Base-by-base conservation (phyloP, 2,113 vertebrate species). In the Hyaena hyaena region DNA sequence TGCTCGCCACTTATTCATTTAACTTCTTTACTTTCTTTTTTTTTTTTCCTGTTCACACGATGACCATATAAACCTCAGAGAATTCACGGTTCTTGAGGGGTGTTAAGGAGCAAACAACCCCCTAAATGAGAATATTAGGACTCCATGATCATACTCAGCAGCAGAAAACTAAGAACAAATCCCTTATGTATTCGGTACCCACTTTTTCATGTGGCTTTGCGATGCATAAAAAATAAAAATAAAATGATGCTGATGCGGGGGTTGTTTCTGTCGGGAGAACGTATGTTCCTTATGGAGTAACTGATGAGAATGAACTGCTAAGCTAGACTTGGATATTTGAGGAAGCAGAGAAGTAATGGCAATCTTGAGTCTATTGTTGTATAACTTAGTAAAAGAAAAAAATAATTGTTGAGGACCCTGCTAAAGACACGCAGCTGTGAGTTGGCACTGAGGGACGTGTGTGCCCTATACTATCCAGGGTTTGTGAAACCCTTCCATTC, bases 401-500 rank as follows among this genome's bases (percentile, higher is more conserved):
- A 71, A 98, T 90, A 53, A 61, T 87, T 33, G 55, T 65, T 65
- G 66, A 65, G 66, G 87, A 97, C 89, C 61, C 92, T 95, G 93
- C 94, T 97, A 77, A 95, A 80, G 84, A 97, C 79, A 93, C 93
- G 97, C 97, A 98, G 97, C 92, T 98, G 39, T 87, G 81, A 97
- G 84, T 96, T 94, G 94, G 97, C 98, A 97, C 98, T 97, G 98
- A 98, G 88, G 65, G 4, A 98, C 95, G 87, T 96, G 95, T 73
- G 86, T 58, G 53, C 84, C 90, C 90, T 93, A 17, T 58, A 90
- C 92, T 97, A 96, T 97, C 97, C 96, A 88, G 97, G 98, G 97
- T 98, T 98, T 98, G 50, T 97, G 95, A 98, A 98, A 97, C 96
- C 96, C 98, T 98, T 96, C 82, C 97, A 61, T 98, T 98, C 98